Evolutionary conservation across 2,888 invertebrate species (phyloP).

Genomic region (Agrochola lychnidis): DNA sequence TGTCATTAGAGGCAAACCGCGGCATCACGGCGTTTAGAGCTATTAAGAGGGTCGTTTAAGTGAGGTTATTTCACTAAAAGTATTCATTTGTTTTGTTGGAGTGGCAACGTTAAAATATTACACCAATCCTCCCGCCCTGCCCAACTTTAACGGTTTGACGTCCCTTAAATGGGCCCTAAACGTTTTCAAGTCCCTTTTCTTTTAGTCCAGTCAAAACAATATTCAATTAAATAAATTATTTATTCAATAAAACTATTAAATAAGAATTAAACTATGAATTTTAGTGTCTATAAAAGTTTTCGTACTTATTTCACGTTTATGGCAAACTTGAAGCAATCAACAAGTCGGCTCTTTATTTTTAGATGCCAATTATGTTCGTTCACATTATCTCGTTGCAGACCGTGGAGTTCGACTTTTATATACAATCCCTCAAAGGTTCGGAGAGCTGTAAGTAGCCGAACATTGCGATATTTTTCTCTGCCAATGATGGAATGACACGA

Average conservation of each 20-base stretch:
- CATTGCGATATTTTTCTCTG: constrained; percentile 44
- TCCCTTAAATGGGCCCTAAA: constrained; percentile 4
- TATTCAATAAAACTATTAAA: constrained; percentile 23
- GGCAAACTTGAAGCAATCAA: constrained; percentile 40
- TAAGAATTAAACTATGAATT: constrained; percentile 1
- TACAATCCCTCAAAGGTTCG: constrained; percentile 27
- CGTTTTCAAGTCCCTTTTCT: constrained; percentile 2
- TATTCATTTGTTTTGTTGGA: constrained; percentile 59
- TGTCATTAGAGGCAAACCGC: constrained; percentile 71
- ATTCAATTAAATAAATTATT: constrained; percentile 8
- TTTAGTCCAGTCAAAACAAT: constrained; percentile 1
- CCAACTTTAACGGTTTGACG: constrained; percentile 30
- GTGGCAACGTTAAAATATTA: constrained; percentile 69
- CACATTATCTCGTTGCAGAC: constrained; percentile 44
- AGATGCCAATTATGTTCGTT: constrained; percentile 54
- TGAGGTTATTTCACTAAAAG: constrained; percentile 72
- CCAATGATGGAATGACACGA: constrained; percentile 48
- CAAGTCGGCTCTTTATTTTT: constrained; percentile 48
- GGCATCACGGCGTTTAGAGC: constrained; percentile 68
- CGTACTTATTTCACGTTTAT: constrained; percentile 22
- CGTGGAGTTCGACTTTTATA: constrained; percentile 54
- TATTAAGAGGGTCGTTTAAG: constrained; percentile 72
- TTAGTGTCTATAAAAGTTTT: constrained; percentile 17
- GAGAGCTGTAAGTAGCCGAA: constrained; percentile 16
- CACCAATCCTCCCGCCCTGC: constrained; percentile 52